Evolutionary conservation across 2,888 invertebrate species (phyloP).

Genomic region (Melanotus villosus): DNA sequence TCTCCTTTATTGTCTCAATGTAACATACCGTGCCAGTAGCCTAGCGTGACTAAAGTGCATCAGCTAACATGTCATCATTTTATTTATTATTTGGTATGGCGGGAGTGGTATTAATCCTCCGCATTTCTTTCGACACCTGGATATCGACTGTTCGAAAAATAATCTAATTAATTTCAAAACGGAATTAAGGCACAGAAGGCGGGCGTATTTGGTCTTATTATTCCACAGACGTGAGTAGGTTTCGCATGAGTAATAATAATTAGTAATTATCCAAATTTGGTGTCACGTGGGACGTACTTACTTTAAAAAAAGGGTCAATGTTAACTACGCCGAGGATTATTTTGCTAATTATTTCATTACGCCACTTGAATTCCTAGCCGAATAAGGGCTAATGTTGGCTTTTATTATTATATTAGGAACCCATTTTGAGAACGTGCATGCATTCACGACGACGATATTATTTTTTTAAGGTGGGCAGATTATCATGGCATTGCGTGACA

Average conservation of each 20-base stretch:
- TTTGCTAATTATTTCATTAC: not conserved
- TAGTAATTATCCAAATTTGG: constrained; percentile 52
- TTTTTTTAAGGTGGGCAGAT: no score
- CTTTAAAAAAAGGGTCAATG: constrained; percentile 46
- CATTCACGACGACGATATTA: no score
- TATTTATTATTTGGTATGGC: constrained; percentile 38
- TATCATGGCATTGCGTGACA: no score
- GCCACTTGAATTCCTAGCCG: constrained; percentile 1
- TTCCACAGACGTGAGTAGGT: constrained; percentile 15
- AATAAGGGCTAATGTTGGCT: not conserved
- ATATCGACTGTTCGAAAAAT: not conserved
- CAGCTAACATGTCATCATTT: constrained; percentile 35
- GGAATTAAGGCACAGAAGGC: constrained; percentile 22
- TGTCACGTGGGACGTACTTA: constrained; percentile 46
- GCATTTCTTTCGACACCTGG: constrained; percentile 15
- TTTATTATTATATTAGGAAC: no score
- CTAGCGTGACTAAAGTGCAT: constrained; percentile 46
- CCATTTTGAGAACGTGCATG: not conserved
- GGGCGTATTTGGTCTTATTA: constrained; percentile 24
- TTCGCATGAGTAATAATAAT: constrained; percentile 35
- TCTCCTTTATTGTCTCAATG: constrained; percentile 10
- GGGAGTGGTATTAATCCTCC: constrained; percentile 36
- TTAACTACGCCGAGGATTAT: constrained; percentile 49
- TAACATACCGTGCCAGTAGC: constrained; percentile 43
- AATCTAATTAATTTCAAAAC: constrained; percentile 8